Conservation (phyloP, 1,140 invertebrate genomes). For the Diprion similis region DNA sequence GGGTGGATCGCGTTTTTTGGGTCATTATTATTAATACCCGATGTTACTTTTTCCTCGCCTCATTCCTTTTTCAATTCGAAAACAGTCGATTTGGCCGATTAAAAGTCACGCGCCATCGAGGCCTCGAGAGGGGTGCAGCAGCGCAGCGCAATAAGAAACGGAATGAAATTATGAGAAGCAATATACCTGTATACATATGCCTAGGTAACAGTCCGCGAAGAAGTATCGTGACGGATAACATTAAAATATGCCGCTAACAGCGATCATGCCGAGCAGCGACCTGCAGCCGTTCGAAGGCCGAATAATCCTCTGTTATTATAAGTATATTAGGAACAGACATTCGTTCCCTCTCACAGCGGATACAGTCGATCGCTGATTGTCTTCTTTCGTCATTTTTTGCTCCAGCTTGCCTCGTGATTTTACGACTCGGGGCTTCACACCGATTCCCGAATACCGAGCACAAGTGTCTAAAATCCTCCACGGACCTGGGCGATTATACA, state of each 20-base stretch:
- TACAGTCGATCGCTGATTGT: not conserved
- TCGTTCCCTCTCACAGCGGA: not conserved
- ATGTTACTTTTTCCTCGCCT: not conserved
- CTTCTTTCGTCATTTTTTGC: not conserved
- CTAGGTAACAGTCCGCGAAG: not conserved
- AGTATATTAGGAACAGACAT: slow-evolving; percentile 6
- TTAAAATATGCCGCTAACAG: slow-evolving; percentile 27
- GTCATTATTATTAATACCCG: not conserved
- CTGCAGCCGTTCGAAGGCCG: slow-evolving; percentile 31
- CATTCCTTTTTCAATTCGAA: not conserved
- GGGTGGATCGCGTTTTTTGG: too few relatives aligned
- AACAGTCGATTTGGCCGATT: not conserved
- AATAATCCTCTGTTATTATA: slow-evolving; percentile 7
- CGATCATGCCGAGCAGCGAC: slow-evolving; percentile 34
- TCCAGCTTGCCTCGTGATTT: not conserved
- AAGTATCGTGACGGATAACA: slow-evolving; percentile 39
- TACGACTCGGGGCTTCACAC: too few relatives aligned
- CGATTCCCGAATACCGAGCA: too few relatives aligned
- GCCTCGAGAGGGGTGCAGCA: not conserved
- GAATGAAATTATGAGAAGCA: slow-evolving; percentile 35
- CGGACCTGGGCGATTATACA: too few relatives aligned
- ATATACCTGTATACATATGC: slow-evolving; percentile 19
- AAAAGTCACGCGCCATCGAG: slow-evolving; percentile 4
- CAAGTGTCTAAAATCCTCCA: too few relatives aligned
- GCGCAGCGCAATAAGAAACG: slow-evolving; percentile 28